A percentile compares a stretch with the other conserved stretches of the same genome.
phyloP scores from a whole-genome alignment of 2,113 vertebrate genomes.

The Nerophis lumbriciformis region DNA sequence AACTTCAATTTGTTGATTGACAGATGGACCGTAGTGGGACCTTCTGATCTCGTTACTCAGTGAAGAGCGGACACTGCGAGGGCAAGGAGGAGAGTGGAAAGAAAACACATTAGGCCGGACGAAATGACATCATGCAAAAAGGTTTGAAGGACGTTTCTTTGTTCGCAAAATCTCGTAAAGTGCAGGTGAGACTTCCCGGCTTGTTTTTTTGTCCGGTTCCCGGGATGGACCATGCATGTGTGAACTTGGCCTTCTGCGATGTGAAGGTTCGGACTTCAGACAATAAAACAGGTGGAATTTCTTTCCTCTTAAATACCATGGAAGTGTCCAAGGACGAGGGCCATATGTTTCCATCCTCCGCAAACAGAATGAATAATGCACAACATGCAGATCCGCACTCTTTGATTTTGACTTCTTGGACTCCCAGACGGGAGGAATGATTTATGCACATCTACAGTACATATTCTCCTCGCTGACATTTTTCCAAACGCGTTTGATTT shows the following conservation, averaged over 20 bases:
- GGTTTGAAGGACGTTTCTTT: conserved; percentile 34
- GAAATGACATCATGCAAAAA: conserved; percentile 42
- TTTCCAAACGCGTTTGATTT: not conserved
- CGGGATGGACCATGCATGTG: conserved; percentile 33
- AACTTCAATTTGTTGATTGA: conserved; percentile 50
- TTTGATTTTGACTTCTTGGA: conserved; percentile 4
- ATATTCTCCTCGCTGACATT: not conserved
- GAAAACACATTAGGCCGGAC: conserved; percentile 27
- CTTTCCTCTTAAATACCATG: not conserved
- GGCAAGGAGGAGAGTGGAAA: conserved; percentile 16
- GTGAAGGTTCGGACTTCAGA: conserved; percentile 7
- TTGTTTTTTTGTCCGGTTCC: conserved; percentile 27
- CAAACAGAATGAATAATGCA: not conserved
- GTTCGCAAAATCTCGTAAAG: conserved; percentile 45
- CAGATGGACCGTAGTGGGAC: conserved; percentile 28
- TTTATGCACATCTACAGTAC: not conserved
- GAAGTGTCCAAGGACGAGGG: not conserved
- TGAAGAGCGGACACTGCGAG: conserved; percentile 24
- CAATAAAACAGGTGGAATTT: conserved; percentile 7
- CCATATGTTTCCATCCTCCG: not conserved
- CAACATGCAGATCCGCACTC: not conserved
- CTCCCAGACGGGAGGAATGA: not conserved
- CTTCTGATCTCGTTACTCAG: conserved; percentile 53
- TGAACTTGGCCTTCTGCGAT: conserved; percentile 4
- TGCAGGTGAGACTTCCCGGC: conserved; percentile 40